Base-by-base conservation (phyloP, 2,113 vertebrate species). In the Opisthocomus hoazin region DNA sequence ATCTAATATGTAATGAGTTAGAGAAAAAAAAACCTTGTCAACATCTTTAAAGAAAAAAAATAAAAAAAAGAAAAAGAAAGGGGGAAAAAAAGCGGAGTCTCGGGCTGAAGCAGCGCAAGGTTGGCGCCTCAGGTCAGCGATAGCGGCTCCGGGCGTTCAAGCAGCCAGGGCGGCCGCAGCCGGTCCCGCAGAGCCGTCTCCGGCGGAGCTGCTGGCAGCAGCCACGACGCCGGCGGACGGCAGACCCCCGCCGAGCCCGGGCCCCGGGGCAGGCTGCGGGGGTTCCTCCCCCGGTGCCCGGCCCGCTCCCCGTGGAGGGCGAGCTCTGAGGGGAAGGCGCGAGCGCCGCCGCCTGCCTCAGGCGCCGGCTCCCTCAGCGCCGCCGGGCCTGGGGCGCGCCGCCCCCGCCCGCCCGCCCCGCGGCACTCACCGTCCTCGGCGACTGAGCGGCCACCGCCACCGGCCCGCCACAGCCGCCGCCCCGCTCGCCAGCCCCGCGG, bases 1-100 rank as follows among this genome's bases (percentile, higher is more conserved):
- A n/a, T 60, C 61, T 12, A 21, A 18, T 8, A 4, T 3, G 0
- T 11, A 27, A 16, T 0, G 13, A 15, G 1, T 2, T 19, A 7
- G 11, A 50, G 8, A 10, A 51, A 29, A 60, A 41, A n/a, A 58
- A 37, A 37, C 53, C 14, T 30, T 18, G 10, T 6, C 50, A 50
- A 24, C 12, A 48, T 8, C 26, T 34, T 6, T n/a, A n/a, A n/a
- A n/a, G n/a, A n/a, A 20, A 79, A 46, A 50, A 36, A 18, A 32
- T 5, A 15, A 12, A 6, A 22, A 34, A n/a, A 11, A 29, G 9
- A 48, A 37, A 43, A 37, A 4, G 6, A 18, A 48, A n/a, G 15
- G 8, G 27, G 21, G 7, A 24, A 37, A 10, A 54, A 10, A 22
- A 20, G 15, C 4, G 22, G n/a, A 39, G 34, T 2, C 37, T 30